Conservation (phyloP, 2,888 invertebrate species). For the Theristus sp. region DNA sequence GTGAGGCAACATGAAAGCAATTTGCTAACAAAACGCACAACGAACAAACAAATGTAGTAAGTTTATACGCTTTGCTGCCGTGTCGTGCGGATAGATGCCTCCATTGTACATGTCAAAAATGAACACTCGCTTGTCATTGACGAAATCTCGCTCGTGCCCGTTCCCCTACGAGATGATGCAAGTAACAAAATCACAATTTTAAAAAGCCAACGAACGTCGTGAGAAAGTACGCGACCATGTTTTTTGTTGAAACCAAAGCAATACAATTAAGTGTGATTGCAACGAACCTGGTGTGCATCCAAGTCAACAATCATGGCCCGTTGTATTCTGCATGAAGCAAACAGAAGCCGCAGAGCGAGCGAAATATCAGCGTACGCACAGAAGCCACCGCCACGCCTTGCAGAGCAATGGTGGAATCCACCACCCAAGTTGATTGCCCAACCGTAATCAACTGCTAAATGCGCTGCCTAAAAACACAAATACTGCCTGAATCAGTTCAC, state of each 20-base stretch:
- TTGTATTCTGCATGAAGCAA: constrained; percentile 33
- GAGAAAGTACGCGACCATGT: too few relatives aligned
- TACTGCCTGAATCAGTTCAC: not conserved
- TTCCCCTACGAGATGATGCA: constrained; percentile 49
- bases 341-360: constrained; percentile 49
- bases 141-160: constrained; percentile 64
- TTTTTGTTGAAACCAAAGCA: too few relatives aligned
- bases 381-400: constrained; percentile 58
- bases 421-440: constrained; percentile 80
- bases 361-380: constrained; percentile 68
- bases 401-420: constrained; percentile 72
- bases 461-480: constrained; percentile 44
- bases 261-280: too few relatives aligned
- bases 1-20: too few relatives aligned
- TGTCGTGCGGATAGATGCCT: constrained; percentile 58
- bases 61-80: constrained; percentile 43
- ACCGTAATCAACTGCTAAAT: constrained; percentile 57
- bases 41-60: not conserved
- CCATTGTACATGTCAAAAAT: constrained; percentile 71
- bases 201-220: too few relatives aligned
- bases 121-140: constrained; percentile 49
- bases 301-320: constrained; percentile 62
- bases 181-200: too few relatives aligned
- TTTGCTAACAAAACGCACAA: too few relatives aligned
- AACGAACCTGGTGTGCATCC: constrained; percentile 83